Evolutionary conservation across 2,797 vertebrate species (phyloP).

Genomic region (Cygnus olor): DNA sequence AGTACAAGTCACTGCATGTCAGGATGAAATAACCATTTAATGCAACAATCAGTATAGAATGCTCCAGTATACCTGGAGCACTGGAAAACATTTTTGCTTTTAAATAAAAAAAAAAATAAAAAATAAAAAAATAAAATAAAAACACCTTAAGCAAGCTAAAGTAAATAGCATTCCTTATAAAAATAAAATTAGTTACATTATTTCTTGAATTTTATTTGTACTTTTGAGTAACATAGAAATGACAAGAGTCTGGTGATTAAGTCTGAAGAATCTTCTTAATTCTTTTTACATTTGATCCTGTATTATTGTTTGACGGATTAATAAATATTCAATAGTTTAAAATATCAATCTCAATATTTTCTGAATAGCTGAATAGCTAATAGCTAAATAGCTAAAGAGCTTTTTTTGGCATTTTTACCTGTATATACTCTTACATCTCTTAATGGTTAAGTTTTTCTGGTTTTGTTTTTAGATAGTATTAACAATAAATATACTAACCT

Average conservation of each 20-base stretch:
- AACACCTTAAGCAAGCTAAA: neutral
- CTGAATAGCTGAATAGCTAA: neutral
- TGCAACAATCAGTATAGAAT: neutral
- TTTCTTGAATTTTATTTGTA: neutral
- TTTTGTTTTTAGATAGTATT: neutral
- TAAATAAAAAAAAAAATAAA: no score
- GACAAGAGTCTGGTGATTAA: neutral
- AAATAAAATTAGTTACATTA: neutral
- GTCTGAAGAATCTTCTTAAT: neutral
- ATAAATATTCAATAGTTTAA: neutral
- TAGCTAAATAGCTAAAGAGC: no score
- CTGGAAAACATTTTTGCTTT: neutral
- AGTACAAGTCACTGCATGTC: rapidly evolving
- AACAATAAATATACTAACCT: neutral
- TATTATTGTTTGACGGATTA: neutral
- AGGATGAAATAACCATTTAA: neutral
- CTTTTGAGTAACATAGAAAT: neutral
- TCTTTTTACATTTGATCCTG: neutral
- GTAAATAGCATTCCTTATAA: neutral
- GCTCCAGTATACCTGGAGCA: neutral
- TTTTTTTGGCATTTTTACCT: neutral
- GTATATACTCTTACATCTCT: neutral
- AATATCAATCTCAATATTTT: neutral
- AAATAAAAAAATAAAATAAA: neutral
- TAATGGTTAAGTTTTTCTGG: neutral